phyloP scores from a whole-genome alignment of 1,140 invertebrate genomes.

The Pseudoatta argentina region DNA sequence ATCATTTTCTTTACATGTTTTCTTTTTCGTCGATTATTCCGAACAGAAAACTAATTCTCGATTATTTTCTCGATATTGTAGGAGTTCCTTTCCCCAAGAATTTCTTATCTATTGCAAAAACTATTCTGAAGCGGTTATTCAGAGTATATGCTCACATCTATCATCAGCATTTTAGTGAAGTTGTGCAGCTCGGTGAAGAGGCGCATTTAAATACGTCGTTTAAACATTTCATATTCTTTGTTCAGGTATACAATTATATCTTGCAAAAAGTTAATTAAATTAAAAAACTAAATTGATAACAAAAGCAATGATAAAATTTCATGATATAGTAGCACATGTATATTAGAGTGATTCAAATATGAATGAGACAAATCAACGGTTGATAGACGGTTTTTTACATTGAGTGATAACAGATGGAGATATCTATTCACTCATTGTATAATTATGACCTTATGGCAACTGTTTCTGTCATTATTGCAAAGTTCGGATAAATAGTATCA shows the following conservation, averaged over 20 bases:
- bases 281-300: neutral
- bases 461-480: too few species aligned
- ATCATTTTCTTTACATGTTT: neutral
- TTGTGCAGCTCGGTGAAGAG: conserved; percentile 98
- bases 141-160: conserved; percentile 99
- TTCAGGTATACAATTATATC: conserved; percentile 89
- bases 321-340: neutral
- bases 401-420: too few species aligned
- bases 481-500: too few species aligned
- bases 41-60: conserved; percentile 21
- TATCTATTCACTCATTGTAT: too few species aligned
- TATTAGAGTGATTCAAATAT: too few species aligned
- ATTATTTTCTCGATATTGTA: conserved; percentile 79
- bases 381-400: too few species aligned
- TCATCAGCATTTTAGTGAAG: conserved; percentile 99
- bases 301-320: neutral
- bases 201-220: conserved; percentile 99
- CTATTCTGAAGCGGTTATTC: conserved; percentile 98
- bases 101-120: conserved; percentile 98
- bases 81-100: conserved; percentile 99
- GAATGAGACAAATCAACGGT: too few species aligned
- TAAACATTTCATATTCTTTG: conserved; percentile 99
- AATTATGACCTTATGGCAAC: too few species aligned
- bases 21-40: neutral
- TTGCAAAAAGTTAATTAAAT: neutral